phyloP scores from a whole-genome alignment of 2,888 invertebrate species.

The Cantharis flavilabris region DNA sequence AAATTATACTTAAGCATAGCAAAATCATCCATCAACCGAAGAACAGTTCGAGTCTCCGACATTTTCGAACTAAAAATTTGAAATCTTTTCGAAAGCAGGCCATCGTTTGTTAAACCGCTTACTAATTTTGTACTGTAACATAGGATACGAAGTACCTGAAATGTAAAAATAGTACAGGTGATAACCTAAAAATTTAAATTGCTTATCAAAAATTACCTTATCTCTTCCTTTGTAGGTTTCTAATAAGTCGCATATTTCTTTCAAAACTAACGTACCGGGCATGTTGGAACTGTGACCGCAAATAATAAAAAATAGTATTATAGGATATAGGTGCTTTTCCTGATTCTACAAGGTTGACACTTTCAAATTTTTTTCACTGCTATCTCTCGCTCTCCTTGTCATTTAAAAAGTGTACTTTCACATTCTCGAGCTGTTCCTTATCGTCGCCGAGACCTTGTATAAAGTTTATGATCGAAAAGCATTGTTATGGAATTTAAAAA shows the following conservation, averaged over 20 bases:
- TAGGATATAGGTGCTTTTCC: background rate
- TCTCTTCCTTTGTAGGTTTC: constrained; percentile 85
- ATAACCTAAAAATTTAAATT: constrained; percentile 26
- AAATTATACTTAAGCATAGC: constrained; percentile 77
- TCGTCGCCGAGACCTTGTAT: background rate
- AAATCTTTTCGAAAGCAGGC: constrained; percentile 63
- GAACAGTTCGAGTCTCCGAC: constrained; percentile 75
- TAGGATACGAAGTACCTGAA: constrained; percentile 73
- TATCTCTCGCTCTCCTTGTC: background rate
- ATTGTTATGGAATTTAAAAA: background rate
- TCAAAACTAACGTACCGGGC: constrained; percentile 36
- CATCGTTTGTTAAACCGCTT: constrained; percentile 66
- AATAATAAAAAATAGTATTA: background rate
- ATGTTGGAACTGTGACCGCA: constrained; percentile 9
- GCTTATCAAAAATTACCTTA: constrained; percentile 64
- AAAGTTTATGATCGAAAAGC: background rate
- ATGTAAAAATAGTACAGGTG: constrained; percentile 25
- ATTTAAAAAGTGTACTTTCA: background rate
- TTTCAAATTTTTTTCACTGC: background rate
- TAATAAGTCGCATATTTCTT: constrained; percentile 69
- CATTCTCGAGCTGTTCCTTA: background rate
- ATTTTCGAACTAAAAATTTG: constrained; percentile 69
- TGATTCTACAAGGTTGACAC: background rate
- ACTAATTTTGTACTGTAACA: constrained; percentile 78
- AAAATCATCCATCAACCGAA: constrained; percentile 83